Base-by-base conservation (phyloP, 2,797 vertebrate species). In the Numenius phaeopus region DNA sequence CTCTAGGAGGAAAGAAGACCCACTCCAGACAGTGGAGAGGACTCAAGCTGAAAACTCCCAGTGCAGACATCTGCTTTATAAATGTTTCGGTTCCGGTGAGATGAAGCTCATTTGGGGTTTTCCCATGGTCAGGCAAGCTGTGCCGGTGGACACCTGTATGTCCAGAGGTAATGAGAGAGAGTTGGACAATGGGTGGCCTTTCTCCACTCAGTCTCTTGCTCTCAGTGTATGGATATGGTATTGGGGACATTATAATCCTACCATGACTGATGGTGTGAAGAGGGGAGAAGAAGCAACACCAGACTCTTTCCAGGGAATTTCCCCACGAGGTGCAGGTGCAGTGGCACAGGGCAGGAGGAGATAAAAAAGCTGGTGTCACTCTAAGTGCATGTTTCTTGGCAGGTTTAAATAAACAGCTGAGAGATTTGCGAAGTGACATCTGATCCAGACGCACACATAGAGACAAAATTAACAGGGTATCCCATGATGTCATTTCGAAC, bases 261-360 rank as follows among this genome's bases (percentile, higher is more conserved):
- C 80, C 40, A 17, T 12, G 47, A 32, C 6, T 50, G 42, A n/a
- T 14, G 39, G 15, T 14, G n/a, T 20, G 23, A 71, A 76, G 26
- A 39, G 7, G 47, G 47, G 37, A 69, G 77, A 42, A 83, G 79
- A 26, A 77, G 21, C 21, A 42, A 34, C 37, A 19, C n/a, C 34
- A 39, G 39, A 11, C 29, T 79, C 77, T 32, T 75, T 32, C 77
- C 11, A 84, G 54, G 69, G 69, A 80, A 76, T 57, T 75, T 40
- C 65, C 71, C 58, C 78, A 27, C 15, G 42, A 39, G 47, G 18
- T 11, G 26, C 24, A 47, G n/a, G 20, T 58, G 39, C 34, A 10
- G 30, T 7, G 50, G 32, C 46, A 76, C 0, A 0, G 14, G 37
- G 32, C 2, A 1, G 52, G 39, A 72, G 30, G 46, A 73, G 37